Conservation (phyloP, 2,113 vertebrate species). For the Cryptotis parvus region DNA sequence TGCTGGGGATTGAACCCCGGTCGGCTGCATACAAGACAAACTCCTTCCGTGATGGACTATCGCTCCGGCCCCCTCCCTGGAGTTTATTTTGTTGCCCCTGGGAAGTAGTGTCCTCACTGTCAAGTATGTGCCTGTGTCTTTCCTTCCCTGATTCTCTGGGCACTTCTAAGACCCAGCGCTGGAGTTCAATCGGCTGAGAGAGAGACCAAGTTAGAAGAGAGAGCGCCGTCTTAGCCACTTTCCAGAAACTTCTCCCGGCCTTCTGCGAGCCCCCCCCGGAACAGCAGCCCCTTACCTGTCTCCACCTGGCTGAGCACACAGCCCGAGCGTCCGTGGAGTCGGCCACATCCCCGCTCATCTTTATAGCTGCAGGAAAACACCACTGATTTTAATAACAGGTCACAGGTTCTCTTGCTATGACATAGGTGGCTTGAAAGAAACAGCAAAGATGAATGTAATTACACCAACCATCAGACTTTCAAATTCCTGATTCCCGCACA, state of each 20-base stretch:
- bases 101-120: too few relatives aligned
- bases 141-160: background rate
- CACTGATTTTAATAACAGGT: constrained; percentile 94
- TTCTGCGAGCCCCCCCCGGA: background rate
- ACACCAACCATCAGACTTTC: constrained; percentile 92
- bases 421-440: constrained; percentile 89
- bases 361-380: constrained; percentile 94
- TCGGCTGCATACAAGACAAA: too few relatives aligned
- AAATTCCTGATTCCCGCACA: constrained; percentile 90
- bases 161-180: background rate
- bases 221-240: background rate
- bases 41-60: too few relatives aligned
- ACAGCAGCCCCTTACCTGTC: constrained; percentile 90
- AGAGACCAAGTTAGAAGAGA: background rate
- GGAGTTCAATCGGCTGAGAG: background rate
- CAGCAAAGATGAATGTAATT: constrained; percentile 94
- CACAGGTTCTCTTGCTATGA: constrained; percentile 88
- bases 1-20: too few relatives aligned
- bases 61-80: too few relatives aligned
- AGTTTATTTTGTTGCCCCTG: too few relatives aligned
- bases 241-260: background rate
- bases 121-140: too few relatives aligned
- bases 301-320: constrained; percentile 86
- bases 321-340: constrained; percentile 90
- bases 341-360: constrained; percentile 95